These are phyloP conservation scores for Grantiella picta DNA, from an alignment of 2,113 vertebrate species.

Conservation along the genomic window DNA sequence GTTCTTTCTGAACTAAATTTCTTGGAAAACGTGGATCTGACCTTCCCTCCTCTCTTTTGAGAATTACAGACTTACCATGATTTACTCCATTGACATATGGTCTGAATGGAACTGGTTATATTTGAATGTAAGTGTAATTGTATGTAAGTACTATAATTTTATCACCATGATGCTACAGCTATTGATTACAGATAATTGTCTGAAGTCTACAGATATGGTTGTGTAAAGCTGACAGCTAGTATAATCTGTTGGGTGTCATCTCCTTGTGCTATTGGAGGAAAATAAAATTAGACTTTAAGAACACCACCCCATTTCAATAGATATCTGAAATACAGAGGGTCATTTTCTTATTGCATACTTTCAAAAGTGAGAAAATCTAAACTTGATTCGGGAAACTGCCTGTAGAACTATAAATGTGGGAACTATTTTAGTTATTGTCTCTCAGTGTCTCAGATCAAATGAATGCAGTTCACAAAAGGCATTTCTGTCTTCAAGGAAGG, in stretches of 20 bases:
- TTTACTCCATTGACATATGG: constrained; percentile 67
- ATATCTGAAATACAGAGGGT: not conserved
- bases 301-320: not conserved
- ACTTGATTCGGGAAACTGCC: not conserved
- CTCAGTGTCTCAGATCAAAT: not conserved
- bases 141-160: constrained; percentile 79
- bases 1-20: constrained; percentile 51
- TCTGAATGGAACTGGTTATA: constrained; percentile 60
- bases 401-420: not conserved
- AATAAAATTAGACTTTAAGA: not conserved
- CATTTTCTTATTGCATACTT: not conserved
- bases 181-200: constrained; percentile 80
- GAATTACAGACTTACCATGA: constrained; percentile 66
- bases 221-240: constrained; percentile 39
- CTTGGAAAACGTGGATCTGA: constrained; percentile 53
- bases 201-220: constrained; percentile 59
- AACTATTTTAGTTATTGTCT: not conserved
- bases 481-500: not conserved
- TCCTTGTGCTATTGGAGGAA: not conserved
- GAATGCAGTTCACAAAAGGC: not conserved
- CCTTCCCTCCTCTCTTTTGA: constrained; percentile 11
- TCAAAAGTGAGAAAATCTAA: not conserved
- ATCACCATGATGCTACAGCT: constrained; percentile 72
- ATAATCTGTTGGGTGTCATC: constrained; percentile 31
- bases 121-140: constrained; percentile 77